Conservation (phyloP, 2,797 vertebrate species). For the Sebastes goodei region DNA sequence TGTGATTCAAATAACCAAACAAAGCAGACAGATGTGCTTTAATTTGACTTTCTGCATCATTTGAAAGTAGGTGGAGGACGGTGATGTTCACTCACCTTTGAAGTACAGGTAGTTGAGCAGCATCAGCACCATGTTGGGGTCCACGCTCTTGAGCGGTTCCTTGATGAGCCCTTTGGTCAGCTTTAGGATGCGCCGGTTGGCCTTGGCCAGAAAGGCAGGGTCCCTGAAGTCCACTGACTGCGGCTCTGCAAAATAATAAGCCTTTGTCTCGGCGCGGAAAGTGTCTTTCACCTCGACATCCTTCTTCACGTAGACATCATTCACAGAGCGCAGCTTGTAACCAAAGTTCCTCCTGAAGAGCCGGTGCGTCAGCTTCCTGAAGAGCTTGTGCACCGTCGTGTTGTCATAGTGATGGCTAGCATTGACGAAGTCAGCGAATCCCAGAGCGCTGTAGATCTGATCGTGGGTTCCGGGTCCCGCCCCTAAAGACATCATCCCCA, state of each 20-base stretch:
- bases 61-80: neutral
- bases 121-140: conserved; percentile 91
- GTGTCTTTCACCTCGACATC: conserved; percentile 81
- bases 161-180: conserved; percentile 94
- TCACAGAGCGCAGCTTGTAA: conserved; percentile 91
- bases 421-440: conserved; percentile 92
- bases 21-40: neutral
- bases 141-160: conserved; percentile 88
- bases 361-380: conserved; percentile 93
- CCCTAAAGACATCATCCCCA: conserved; percentile 95
- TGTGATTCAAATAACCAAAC: neutral
- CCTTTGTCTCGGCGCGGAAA: conserved; percentile 87
- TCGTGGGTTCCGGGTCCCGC: conserved; percentile 82
- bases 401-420: conserved; percentile 92
- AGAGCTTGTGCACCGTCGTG: conserved; percentile 93
- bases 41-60: neutral
- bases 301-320: conserved; percentile 90
- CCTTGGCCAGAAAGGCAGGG: conserved; percentile 86
- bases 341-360: conserved; percentile 97
- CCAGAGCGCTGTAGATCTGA: conserved; percentile 87
- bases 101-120: conserved; percentile 97
- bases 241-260: conserved; percentile 92
- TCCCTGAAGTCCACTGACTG: conserved; percentile 91
- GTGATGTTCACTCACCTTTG: conserved; percentile 87
- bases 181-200: conserved; percentile 90